A percentile compares a stretch with the other conserved stretches of the same genome.
Conservation (phyloP, 2,888 invertebrate species). For the Amphipyra tragopoginis region DNA sequence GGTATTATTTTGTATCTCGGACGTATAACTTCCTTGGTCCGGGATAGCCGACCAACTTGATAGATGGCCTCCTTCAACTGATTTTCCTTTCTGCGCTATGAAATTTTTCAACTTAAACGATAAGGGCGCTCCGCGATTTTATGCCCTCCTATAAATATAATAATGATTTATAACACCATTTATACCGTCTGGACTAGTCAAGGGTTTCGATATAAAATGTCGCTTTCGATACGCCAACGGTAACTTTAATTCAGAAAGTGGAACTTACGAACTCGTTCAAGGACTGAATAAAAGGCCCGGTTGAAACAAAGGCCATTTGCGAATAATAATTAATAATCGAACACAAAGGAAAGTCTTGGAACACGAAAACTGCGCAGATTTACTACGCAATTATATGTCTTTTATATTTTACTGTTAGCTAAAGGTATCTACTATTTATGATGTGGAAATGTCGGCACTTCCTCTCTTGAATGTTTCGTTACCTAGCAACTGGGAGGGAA, state of each 20-base stretch:
- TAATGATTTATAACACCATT: constrained; percentile 78
- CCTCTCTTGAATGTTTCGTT: too few relatives aligned
- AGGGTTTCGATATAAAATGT: constrained; percentile 68
- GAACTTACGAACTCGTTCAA: constrained; percentile 68
- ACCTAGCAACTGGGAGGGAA: too few relatives aligned
- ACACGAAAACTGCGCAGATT: constrained; percentile 66
- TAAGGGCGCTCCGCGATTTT: constrained; percentile 76
- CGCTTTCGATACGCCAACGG: constrained; percentile 56
- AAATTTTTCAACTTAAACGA: constrained; percentile 85
- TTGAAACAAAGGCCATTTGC: constrained; percentile 73
- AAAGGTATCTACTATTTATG: constrained; percentile 20
- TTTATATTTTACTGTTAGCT: constrained; percentile 48
- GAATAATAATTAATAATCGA: constrained; percentile 82
- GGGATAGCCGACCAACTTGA: constrained; percentile 75
- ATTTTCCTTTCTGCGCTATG: constrained; percentile 78
- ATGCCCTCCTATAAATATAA: constrained; percentile 73
- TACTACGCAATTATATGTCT: constrained; percentile 49
- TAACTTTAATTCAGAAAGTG: constrained; percentile 66
- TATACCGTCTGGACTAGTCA: constrained; percentile 64
- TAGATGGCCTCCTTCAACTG: constrained; percentile 79
- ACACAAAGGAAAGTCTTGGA: constrained; percentile 74
- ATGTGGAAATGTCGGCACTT: not conserved
- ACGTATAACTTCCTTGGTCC: constrained; percentile 76
- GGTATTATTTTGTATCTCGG: constrained; percentile 77
- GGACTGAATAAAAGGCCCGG: constrained; percentile 69